Conservation (phyloP, 53 echinoderm and acorn worm genomes). For the Hippasteria phrygiana region DNA sequence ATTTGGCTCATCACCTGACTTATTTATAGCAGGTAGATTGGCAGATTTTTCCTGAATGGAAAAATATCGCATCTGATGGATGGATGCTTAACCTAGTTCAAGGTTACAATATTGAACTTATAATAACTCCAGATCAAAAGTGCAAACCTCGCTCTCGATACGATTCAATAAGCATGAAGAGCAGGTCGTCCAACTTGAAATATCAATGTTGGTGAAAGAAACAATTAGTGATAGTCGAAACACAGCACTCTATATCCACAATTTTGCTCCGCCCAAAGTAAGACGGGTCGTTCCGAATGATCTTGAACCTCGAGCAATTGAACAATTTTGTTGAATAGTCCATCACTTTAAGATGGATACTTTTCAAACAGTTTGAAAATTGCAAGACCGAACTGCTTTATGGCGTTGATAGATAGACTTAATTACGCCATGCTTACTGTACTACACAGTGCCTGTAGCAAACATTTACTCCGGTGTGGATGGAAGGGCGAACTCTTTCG, state of each 20-base stretch:
- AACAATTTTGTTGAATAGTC: constrained; percentile 36
- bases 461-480: constrained; percentile 36
- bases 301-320: constrained; percentile 44
- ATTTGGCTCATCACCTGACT: not conserved
- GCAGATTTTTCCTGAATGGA: not conserved
- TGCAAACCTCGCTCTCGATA: not conserved
- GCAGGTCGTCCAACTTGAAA: not conserved
- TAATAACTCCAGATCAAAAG: not conserved
- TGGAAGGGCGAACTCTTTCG: constrained; percentile 49
- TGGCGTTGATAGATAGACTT: constrained; percentile 46
- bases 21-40: constrained; percentile 37
- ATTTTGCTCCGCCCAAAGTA: constrained; percentile 32
- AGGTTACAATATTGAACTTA: constrained; percentile 28
- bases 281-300: constrained; percentile 33
- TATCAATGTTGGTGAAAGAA: not conserved
- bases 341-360: constrained; percentile 58
- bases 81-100: constrained; percentile 3
- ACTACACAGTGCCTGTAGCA: constrained; percentile 23
- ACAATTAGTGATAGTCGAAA: constrained; percentile 60
- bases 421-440: too few species aligned
- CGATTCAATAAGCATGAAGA: not conserved
- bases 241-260: constrained; percentile 12
- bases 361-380: constrained; percentile 34
- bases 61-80: constrained; percentile 19
- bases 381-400: constrained; percentile 44